These are phyloP conservation scores for Eugnorisma glareosa DNA, from an alignment of 2,888 invertebrate genomes.

Conservation along the genomic window DNA sequence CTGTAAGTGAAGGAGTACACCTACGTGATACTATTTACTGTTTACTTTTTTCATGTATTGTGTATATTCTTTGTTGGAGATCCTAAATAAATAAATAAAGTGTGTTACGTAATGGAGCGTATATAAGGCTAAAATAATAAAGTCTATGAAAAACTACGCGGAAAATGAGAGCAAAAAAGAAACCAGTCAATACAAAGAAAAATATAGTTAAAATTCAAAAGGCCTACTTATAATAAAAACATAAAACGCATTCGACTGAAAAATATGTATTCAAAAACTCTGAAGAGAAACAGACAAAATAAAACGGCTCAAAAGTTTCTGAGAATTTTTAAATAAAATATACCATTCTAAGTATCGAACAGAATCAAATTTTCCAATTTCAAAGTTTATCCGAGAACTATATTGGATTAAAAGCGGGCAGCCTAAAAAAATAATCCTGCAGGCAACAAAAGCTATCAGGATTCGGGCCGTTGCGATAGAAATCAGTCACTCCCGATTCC, in stretches of 20 bases:
- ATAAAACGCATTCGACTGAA: neutral
- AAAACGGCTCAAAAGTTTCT: neutral
- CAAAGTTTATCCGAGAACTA: slow-evolving; percentile 46
- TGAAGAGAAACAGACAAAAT: neutral
- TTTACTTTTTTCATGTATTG: no score
- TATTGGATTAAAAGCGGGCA: slow-evolving; percentile 56
- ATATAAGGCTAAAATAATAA: neutral
- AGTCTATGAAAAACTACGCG: neutral
- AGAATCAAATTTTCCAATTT: slow-evolving; percentile 32
- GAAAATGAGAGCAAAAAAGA: neutral
- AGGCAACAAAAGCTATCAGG: slow-evolving; percentile 69
- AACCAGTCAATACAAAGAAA: neutral
- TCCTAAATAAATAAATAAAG: no score
- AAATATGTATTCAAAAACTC: neutral
- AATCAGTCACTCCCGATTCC: slow-evolving; percentile 76
- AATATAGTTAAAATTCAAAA: neutral
- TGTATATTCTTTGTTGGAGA: no score
- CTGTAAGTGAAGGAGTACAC: no score
- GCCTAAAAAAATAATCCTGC: slow-evolving; percentile 64
- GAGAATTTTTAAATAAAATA: slow-evolving; percentile 26
- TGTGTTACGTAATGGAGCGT: neutral
- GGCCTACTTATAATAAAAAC: neutral
- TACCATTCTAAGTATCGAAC: neutral
- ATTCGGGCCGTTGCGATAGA: slow-evolving; percentile 71
- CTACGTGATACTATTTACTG: no score